A percentile compares a stretch with the other conserved stretches of the same genome.
Conservation (phyloP, 1,140 invertebrate genomes). For the Trachelipus rathkii region DNA sequence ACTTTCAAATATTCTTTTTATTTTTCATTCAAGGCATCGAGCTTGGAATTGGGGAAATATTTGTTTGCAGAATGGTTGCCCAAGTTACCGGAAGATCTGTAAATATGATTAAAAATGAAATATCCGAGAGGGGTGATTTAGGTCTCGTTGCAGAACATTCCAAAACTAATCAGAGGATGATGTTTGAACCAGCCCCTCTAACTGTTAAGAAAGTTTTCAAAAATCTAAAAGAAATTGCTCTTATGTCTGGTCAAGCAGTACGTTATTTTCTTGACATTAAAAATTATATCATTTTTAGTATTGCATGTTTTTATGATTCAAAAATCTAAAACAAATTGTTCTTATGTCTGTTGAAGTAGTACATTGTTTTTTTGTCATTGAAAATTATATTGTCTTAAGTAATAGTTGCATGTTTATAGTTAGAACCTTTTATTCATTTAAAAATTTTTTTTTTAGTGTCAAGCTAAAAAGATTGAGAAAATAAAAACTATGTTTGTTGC, state of each 20-base stretch:
- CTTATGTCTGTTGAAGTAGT: too few relatives aligned
- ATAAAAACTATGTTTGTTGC: slow-evolving; percentile 90
- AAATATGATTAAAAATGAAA: slow-evolving; percentile 79
- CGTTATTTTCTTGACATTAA: too few relatives aligned
- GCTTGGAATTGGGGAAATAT: slow-evolving; percentile 87
- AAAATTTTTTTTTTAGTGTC: slow-evolving; percentile 57
- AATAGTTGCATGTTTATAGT: too few relatives aligned
- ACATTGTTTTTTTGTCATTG: too few relatives aligned
- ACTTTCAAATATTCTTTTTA: slow-evolving; percentile 50
- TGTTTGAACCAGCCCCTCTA: slow-evolving; percentile 62
- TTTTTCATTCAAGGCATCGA: slow-evolving; percentile 65
- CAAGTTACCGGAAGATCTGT: slow-evolving; percentile 83
- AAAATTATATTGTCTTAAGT: too few relatives aligned
- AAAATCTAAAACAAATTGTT: too few relatives aligned
- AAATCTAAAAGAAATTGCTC: slow-evolving; percentile 85
- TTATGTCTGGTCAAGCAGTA: slow-evolving; percentile 74
- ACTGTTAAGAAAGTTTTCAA: slow-evolving; percentile 67
- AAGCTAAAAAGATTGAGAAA: slow-evolving; percentile 83
- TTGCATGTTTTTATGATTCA: too few relatives aligned
- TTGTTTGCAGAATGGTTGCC: slow-evolving; percentile 90
- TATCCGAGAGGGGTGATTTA: slow-evolving; percentile 76
- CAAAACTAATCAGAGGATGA: slow-evolving; percentile 79
- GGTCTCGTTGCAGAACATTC: slow-evolving; percentile 89
- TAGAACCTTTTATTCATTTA: slow-evolving; percentile 20
- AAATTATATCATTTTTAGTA: too few relatives aligned